phyloP scores from a whole-genome alignment of 1,140 invertebrate genomes.

The Nasonia vitripennis region DNA sequence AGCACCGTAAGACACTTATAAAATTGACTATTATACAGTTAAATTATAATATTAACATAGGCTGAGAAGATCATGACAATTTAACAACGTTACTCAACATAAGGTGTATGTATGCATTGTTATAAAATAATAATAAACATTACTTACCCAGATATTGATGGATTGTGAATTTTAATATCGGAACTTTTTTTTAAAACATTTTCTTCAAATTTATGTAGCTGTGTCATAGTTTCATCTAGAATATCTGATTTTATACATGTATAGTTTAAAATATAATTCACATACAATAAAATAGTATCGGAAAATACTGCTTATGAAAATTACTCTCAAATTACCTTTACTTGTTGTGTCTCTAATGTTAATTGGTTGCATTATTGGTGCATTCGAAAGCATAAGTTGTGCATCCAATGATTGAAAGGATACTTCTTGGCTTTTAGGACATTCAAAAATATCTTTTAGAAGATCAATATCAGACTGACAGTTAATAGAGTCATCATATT shows the following conservation, averaged over 20 bases:
- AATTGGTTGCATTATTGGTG: neutral
- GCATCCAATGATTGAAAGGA: neutral
- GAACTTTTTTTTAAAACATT: neutral
- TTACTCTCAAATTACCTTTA: neutral
- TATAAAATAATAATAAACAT: too few species aligned
- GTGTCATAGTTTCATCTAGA: neutral
- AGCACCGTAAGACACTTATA: too few species aligned
- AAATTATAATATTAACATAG: too few species aligned
- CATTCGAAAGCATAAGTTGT: neutral
- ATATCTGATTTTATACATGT: neutral
- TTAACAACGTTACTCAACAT: too few species aligned
- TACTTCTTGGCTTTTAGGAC: neutral
- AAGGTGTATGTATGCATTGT: too few species aligned
- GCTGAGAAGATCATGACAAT: too few species aligned
- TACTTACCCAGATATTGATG: neutral
- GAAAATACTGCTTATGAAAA: too few species aligned
- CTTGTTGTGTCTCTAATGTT: neutral
- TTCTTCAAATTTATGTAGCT: neutral
- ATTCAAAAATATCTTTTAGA: conserved; percentile 21
- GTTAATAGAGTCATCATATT: neutral
- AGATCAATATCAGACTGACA: conserved; percentile 1
- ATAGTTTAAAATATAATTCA: too few species aligned
- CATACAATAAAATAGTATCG: too few species aligned
- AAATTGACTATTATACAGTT: too few species aligned
- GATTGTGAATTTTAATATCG: neutral